Evolutionary conservation across 2,113 vertebrate genomes (phyloP), one percentile per base, ranked within the genome.

Genomic region (Tragulus kanchil): DNA sequence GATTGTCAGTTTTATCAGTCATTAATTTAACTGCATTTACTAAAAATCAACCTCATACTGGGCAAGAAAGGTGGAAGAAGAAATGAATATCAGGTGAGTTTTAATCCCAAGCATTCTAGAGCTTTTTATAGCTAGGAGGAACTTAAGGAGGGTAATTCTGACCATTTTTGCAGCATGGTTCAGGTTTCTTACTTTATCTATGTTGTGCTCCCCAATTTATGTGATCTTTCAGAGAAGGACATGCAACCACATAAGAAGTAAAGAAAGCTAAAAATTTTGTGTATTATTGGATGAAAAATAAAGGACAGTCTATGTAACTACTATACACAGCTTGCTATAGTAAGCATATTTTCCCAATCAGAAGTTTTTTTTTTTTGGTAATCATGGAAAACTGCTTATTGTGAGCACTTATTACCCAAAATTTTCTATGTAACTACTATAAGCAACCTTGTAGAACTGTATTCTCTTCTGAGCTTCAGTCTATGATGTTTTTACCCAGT

Each of bases 361-460:
- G 28, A 58, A 79, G 19, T 54, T 79, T 82, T 92, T 79, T 69
- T 71, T 88, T 95, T 79, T n/a, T n/a, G n/a, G 58, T 78, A 96
- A 97, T 98, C 95, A 97, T 81, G 61, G 36, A 81, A 97, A 97
- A 94, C 19, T 95, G n/a, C 94, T 96, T 97, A 96, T 95, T 96
- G 85, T 95, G 85, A 96, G 50, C 82, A 95, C 65, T 95, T 97
- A 88, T 96, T 97, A 97, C 65, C 78, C 84, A 95, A 96, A n/a
- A n/a, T n/a, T n/a, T n/a, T n/a, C n/a, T n/a, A n/a, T n/a, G n/a
- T n/a, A n/a, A n/a, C n/a, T n/a, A n/a, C n/a, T n/a, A n/a, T n/a
- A n/a, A 36, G 2, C 1, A 26, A 2, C 19, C 36, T 65, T 36
- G 25, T 36, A n/a, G 54, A 81, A 14, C 7, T 4, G 7, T 50